These are phyloP conservation scores for Pterostichus madidus DNA, from an alignment of 2,888 invertebrate genomes.

Conservation along the genomic window DNA sequence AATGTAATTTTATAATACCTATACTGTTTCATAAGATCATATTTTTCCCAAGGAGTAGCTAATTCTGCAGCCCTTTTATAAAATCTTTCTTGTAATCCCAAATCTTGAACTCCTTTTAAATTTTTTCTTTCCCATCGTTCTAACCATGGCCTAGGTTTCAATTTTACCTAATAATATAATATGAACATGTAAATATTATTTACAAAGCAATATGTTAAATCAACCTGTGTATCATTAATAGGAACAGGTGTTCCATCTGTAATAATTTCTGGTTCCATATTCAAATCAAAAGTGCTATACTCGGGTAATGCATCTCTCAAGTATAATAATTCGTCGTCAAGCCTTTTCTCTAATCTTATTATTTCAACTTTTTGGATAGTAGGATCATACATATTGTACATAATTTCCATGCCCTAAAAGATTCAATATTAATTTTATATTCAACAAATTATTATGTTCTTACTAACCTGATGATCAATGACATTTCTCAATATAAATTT, in stretches of 20 bases:
- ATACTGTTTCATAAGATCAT: conserved; percentile 96
- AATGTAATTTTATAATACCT: conserved; percentile 78
- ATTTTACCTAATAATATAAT: conserved; percentile 79
- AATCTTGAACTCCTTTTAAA: conserved; percentile 83
- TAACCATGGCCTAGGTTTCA: conserved; percentile 94
- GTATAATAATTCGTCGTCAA: conserved; percentile 94
- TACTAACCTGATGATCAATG: conserved; percentile 87
- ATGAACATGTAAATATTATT: not conserved
- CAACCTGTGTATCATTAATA: conserved; percentile 84
- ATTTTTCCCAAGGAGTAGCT: conserved; percentile 91
- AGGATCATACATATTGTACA: conserved; percentile 96
- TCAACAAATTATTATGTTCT: not conserved
- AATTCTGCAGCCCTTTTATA: conserved; percentile 79
- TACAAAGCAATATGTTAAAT: not conserved
- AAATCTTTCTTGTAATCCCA: conserved; percentile 73
- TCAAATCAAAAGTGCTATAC: conserved; percentile 94
- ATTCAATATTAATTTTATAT: conserved; percentile 15
- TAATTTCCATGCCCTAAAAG: conserved; percentile 81
- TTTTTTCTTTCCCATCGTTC: conserved; percentile 91
- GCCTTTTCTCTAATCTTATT: conserved; percentile 92
- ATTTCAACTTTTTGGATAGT: conserved; percentile 94
- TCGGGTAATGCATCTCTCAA: conserved; percentile 93
- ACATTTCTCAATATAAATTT: conserved; percentile 94
- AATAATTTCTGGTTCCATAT: conserved; percentile 92
- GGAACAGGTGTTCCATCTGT: conserved; percentile 89